Evolutionary conservation across 2,888 invertebrate genomes (phyloP), one percentile per base, ranked within the genome.

Genomic region (Drosophila antonietae): DNA sequence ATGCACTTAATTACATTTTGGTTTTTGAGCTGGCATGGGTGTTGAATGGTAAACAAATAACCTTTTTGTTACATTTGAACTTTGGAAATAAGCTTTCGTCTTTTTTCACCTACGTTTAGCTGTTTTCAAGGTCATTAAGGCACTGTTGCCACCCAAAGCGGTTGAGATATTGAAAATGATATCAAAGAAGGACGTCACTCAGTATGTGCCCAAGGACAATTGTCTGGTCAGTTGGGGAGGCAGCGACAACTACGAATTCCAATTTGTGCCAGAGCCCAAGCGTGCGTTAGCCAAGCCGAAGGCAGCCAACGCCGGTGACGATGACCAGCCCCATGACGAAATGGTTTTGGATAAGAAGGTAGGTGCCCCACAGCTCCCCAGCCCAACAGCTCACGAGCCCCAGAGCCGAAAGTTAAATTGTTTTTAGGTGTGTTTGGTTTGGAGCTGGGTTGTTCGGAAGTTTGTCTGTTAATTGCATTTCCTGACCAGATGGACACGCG

Each of bases 21-120:
- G 96, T 98, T 61, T 97, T 95, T 91, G 98, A 98, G 91, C 97
- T 98, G 97, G 97, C 98, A 0, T 98, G 98, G 98, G 95, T 98
- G 1, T 93, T 98, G 69, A 97, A 96, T 88, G 96, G 96, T 96
- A 93, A 93, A 93, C 93, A 35, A 33, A 1, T 2, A 9, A 8
- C 44, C 12, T 2, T 8, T 58, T 51, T 8, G 20, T 23, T 49
- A 37, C 9, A 9, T 7, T 10, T n/a, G 23, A 44, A 31, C 61
- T 78, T 65, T 59, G 14, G 1, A 35, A n/a, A 43, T 56, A 12
- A 62, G 52, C 55, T 44, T 66, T 64, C 44, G n/a, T 6, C 18
- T 33, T 20, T 20, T 51, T n/a, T 43, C 4, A 53, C 57, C 23
- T 55, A 4, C 20, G 57, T 47, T n/a, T 89, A 96, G 97, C 98